Evolutionary conservation across 2,113 vertebrate genomes (phyloP).

Genomic region (Carassius carassius): DNA sequence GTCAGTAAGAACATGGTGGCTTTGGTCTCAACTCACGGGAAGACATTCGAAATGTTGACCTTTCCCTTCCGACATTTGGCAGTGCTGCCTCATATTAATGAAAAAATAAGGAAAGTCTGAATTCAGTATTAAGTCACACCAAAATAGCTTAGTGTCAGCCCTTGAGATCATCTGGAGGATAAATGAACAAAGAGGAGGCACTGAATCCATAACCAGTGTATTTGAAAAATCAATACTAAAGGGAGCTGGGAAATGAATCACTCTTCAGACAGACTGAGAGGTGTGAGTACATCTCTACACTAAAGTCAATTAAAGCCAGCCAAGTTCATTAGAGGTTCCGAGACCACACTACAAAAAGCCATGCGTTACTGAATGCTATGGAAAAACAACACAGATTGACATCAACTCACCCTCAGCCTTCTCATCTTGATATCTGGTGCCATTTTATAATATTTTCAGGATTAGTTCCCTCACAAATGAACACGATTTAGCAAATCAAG

Average conservation of each 20-base stretch:
- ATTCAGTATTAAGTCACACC: slow-evolving; percentile 6
- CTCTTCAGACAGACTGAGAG: slow-evolving; percentile 29
- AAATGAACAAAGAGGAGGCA: slow-evolving; percentile 21
- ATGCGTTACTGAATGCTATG: neutral
- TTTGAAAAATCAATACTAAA: slow-evolving; percentile 25
- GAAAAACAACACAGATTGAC: slow-evolving; percentile 34
- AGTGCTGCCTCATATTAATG: neutral
- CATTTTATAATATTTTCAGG: neutral
- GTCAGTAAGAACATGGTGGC: neutral
- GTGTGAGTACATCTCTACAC: slow-evolving; percentile 48
- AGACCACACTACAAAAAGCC: neutral
- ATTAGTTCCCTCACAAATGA: neutral
- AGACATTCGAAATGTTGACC: neutral
- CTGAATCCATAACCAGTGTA: slow-evolving; percentile 25
- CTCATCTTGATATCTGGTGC: neutral
- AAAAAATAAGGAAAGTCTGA: neutral
- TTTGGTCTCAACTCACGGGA: neutral
- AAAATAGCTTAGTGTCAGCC: neutral
- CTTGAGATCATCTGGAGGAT: slow-evolving; percentile 2
- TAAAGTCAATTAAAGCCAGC: slow-evolving; percentile 47
- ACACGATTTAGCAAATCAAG: neutral
- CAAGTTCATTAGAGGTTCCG: slow-evolving; percentile 40
- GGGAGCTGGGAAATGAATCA: slow-evolving; percentile 30
- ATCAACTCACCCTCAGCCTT: neutral
- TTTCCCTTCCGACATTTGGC: neutral